Evolutionary conservation across 2,888 invertebrate genomes (phyloP), one percentile per base, ranked within the genome.

Genomic region (Lycophotia porphyrea): DNA sequence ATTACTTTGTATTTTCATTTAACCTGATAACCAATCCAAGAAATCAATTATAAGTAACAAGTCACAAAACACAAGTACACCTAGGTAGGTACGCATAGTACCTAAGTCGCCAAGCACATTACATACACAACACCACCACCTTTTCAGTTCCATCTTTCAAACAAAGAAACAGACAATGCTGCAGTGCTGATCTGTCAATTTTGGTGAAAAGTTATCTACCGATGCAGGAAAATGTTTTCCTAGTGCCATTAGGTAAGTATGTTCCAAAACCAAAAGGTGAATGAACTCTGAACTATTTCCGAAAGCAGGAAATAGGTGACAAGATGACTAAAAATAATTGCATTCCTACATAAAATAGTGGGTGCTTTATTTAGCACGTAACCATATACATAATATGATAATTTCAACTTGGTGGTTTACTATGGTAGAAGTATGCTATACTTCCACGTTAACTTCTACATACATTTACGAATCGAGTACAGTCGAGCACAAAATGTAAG

Each of bases 1-100:
- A 71, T 76, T 76, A 68, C 36, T 36, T 67, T 63, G 71, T 47
- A 61, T 86, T 88, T 86, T 85, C 44, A 81, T 88, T 88, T 69
- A 13, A 71, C 49, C 72, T 47, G 11, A 11, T 47, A 7, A 21
- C 9, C n/a, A 42, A 3, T n/a, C 13, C 31, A 49, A 24, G 13
- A 31, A 60, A 61, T 47, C 8, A 47, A 42, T 58, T 44, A 11
- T 44, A n/a, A 49, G 49, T 49, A 49, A 49, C 49, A 52, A 67
- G 0, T 68, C 0, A 42, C 9, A 47, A 18, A 49, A 39, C 3
- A 0, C 70, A 49, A 13, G 21, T 34, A 58, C 49, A 58, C 21
- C 18, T 60, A 31, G 5, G 27, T 27, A 49, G n/a, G 15, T 55
- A n/a, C 36, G 1, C 3, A n/a, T 18, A 8, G n/a, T n/a, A 52